Base-by-base conservation (phyloP, 2,113 vertebrate species). In the Haemorhous mexicanus region DNA sequence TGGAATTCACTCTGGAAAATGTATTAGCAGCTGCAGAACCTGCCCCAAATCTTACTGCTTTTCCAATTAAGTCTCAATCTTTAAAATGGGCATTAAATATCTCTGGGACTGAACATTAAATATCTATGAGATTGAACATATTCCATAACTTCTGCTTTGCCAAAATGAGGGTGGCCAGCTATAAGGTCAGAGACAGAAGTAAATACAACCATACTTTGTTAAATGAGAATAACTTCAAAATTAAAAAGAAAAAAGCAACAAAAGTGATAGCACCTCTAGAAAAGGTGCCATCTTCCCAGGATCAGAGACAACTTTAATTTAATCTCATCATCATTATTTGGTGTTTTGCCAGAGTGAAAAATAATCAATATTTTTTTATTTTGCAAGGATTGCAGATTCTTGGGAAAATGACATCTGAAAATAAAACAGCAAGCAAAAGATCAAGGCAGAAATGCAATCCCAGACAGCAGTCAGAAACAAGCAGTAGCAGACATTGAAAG, bases 1-100 rank as follows among this genome's bases (percentile, higher is more conserved):
- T 94, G 93, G 94, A 95, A 90, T 95, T 94, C 85, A 84, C n/a
- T 81, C 67, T 90, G 92, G 90, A 93, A 95, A 96, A 93, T 59
- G 35, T 91, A 82, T 90, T 88, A 95, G 75, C 52, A 83, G 76
- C 84, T 91, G 68, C 72, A 93, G 90, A 90, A 96, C 82, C 68
- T 90, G 63, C 37, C 93, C 79, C 79, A 91, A 68, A 93, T 67
- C 56, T 90, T 75, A 81, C 75, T 84, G 68, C 24, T 84, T 83
- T 94, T 95, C 81, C 84, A 94, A 59, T 81, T 90, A 86, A 87
- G 11, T 43, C 39, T 88, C 79, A 70, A 11, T 92, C 56, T 94
- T 87, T 88, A 74, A 89, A 94, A 93, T 35, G 17, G 28, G 47
- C 61, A 89, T 90, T 86, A 77, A 93, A 95, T 78, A 84, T 81